Conservation (phyloP, 2,797 vertebrate genomes). For the Pipistrellus pygmaeus region DNA sequence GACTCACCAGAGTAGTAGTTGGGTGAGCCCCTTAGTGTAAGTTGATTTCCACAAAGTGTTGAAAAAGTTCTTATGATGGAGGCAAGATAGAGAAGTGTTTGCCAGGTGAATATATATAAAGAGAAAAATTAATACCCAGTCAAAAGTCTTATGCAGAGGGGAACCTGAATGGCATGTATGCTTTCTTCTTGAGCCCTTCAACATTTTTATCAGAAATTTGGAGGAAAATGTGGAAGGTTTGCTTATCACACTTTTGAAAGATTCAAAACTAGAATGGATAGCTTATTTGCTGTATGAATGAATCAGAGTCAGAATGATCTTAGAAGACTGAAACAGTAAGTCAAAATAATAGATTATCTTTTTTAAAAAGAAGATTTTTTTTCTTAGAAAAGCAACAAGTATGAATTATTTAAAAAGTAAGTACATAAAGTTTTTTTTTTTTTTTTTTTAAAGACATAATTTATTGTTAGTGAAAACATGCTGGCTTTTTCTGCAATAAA, state of each 20-base stretch:
- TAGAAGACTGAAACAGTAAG: slow-evolving; percentile 13
- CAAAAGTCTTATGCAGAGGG: neutral
- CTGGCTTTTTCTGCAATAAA: neutral
- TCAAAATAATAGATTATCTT: slow-evolving; percentile 31
- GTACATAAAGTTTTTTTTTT: neutral
- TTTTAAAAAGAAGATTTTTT: neutral
- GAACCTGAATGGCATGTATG: neutral
- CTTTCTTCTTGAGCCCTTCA: slow-evolving; percentile 39
- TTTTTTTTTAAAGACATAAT: neutral
- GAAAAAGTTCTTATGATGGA: neutral
- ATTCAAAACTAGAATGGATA: neutral
- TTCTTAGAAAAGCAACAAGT: slow-evolving; percentile 23
- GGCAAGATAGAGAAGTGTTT: neutral
- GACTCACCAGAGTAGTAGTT: neutral
- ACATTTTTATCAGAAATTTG: neutral
- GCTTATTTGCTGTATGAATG: neutral
- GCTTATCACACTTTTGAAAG: neutral
- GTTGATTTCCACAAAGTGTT: neutral
- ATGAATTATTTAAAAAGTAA: neutral
- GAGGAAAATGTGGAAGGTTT: neutral
- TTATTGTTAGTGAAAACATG: slow-evolving; percentile 4
- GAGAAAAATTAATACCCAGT: neutral
- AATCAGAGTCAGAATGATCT: slow-evolving; percentile 37
- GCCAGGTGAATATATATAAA: neutral
- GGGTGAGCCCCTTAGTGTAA: neutral